Base-by-base conservation (phyloP, 2,888 invertebrate species). In the Amphipoea oculea region DNA sequence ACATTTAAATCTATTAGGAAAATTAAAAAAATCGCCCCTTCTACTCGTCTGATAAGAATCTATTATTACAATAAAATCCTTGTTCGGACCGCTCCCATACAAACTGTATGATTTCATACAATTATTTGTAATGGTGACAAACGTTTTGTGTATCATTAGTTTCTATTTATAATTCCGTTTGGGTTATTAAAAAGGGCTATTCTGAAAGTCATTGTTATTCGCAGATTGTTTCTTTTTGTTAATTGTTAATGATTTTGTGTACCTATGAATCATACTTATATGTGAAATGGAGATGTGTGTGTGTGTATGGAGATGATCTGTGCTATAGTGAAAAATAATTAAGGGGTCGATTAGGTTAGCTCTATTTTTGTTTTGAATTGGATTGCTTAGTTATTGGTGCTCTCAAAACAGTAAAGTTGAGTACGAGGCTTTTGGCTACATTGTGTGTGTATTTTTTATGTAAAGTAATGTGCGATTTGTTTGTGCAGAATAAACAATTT, bases 1-100 rank as follows among this genome's bases (percentile, higher is more conserved):
- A 90, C 94, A 94, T 94, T 93, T 94, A 93, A 94, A 95, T 94
- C 95, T 94, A 94, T 95, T 95, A 95, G 83, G 85, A 81, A 92
- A 95, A 94, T 95, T 93, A 94, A 94, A 92, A 69, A 81, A 68
- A 92, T 90, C 75, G 78, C 92, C 91, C 92, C 89, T 90, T 91
- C 89, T 86, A 86, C 70, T 75, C 51, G 63, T 76, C 68, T 89
- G 94, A 94, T 94, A 89, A 88, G 63, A 83, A 94, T 94, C 94
- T 88, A 76, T 82, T 90, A 92, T 92, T 91, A 92, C 89, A 91
- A 92, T 91, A 75, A 83, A 89, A 89, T 89, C 84, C 82, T 63
- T 54, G 83, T 77, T 77, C 42, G 23, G 67, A 74, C 86, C 89
- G 76, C 89, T 69, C 90, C 90, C 76, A 78, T 72, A 68, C 70